phyloP scores from a whole-genome alignment of 2,113 vertebrate species.

The Melospiza melodia region DNA sequence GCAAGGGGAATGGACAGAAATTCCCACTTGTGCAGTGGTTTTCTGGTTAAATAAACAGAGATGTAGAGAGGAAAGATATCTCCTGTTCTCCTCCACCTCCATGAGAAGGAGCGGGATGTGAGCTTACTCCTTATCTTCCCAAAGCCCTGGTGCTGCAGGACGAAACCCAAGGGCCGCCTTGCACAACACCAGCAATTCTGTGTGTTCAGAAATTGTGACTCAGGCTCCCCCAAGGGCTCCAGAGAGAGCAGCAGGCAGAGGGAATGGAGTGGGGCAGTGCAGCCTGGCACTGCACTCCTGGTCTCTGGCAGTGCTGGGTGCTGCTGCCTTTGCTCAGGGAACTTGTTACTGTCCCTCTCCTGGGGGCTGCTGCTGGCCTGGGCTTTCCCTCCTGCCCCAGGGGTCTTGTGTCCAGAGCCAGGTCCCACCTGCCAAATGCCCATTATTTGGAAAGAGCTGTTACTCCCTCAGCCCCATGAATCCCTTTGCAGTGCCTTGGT shows the following conservation, averaged over 20 bases:
- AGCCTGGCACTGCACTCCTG: background rate
- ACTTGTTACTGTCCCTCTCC: rapidly evolving
- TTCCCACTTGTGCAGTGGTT: background rate
- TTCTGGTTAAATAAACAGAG: background rate
- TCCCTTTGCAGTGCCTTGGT: rapidly evolving
- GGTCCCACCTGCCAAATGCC: background rate
- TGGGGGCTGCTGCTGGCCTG: background rate
- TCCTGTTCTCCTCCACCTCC: background rate
- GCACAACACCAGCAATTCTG: background rate
- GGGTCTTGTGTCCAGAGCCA: background rate
- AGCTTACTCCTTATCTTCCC: background rate
- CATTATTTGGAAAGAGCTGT: background rate
- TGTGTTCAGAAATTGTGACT: background rate
- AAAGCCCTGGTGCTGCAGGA: background rate
- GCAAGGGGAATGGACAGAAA: background rate
- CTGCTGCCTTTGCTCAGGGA: background rate
- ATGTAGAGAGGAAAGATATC: background rate
- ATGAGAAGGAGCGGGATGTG: background rate
- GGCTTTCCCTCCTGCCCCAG: background rate
- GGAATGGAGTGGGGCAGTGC: background rate
- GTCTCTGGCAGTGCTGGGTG: rapidly evolving
- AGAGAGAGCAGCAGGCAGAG: background rate
- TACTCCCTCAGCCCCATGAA: background rate
- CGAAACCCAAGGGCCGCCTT: background rate
- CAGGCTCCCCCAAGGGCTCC: background rate